These are phyloP conservation scores for Callipepla californica DNA, from an alignment of 2,113 vertebrate genomes.

Conservation along the genomic window DNA sequence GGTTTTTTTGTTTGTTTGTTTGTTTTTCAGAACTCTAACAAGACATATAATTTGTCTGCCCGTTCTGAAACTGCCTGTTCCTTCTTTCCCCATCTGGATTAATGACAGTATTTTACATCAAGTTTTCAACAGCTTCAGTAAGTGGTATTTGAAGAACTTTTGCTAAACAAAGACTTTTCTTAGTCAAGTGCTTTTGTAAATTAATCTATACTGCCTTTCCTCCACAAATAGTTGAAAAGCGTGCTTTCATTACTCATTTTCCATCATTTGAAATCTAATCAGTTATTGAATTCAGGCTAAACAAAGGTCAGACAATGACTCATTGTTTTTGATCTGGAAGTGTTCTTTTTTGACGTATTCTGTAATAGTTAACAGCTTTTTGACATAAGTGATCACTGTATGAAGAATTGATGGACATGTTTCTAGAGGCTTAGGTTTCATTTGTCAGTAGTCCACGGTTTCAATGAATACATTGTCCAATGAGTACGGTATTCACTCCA, in stretches of 20 bases:
- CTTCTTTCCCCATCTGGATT: background rate
- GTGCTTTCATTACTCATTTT: background rate
- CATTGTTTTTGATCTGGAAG: slow-evolving; percentile 31
- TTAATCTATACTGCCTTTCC: background rate
- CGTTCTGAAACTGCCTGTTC: background rate
- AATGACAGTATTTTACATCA: background rate
- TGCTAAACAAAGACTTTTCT: background rate
- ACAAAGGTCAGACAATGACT: slow-evolving; percentile 55
- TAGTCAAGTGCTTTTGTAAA: background rate
- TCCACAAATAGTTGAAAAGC: background rate
- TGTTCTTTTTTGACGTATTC: slow-evolving; percentile 34
- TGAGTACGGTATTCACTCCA: background rate
- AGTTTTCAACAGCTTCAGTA: background rate
- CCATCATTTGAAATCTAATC: slow-evolving; percentile 12
- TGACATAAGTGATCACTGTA: background rate
- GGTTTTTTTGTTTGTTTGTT: background rate
- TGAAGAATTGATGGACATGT: slow-evolving; percentile 32
- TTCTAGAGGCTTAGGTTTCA: slow-evolving; percentile 2
- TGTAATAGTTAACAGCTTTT: slow-evolving; percentile 40
- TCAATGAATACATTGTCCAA: background rate
- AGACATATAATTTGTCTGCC: background rate
- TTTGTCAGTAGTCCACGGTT: background rate
- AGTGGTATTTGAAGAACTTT: background rate
- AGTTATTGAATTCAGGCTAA: slow-evolving; percentile 32
- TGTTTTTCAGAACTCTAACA: background rate